phyloP scores from a whole-genome alignment of 92 coral and sea anemone species.

The Parazoanthus swiftii region DNA sequence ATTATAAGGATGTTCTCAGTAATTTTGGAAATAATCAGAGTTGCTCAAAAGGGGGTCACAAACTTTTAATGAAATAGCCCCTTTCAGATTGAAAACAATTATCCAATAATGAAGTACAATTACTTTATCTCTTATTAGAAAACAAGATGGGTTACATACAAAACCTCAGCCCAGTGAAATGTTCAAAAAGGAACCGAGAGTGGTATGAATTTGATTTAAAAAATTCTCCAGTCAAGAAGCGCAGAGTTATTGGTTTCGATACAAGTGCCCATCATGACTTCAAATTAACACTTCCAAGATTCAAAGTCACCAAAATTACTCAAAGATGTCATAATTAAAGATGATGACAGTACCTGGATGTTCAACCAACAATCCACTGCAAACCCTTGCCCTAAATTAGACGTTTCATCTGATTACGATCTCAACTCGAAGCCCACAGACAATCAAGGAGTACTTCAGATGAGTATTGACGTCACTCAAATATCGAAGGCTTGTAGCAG shows the following conservation, averaged over 20 bases:
- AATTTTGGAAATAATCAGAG: too few species aligned
- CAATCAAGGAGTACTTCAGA: too few species aligned
- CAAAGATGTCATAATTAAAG: constrained; percentile 32
- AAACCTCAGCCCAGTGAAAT: constrained; percentile 46
- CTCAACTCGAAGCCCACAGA: not conserved
- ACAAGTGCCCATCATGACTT: constrained; percentile 1
- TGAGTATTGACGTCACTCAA: too few species aligned
- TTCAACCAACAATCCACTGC: constrained; percentile 47
- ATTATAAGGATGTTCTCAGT: too few species aligned
- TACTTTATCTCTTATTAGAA: not conserved
- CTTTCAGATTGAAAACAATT: not conserved
- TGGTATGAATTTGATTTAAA: constrained; percentile 49
- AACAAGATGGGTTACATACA: constrained; percentile 15
- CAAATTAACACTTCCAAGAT: constrained; percentile 24
- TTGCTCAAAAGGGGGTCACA: too few species aligned
- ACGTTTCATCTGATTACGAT: constrained; percentile 34
- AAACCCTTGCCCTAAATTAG: constrained; percentile 43
- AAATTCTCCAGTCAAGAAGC: constrained; percentile 4
- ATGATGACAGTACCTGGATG: constrained; percentile 29
- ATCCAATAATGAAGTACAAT: too few species aligned
- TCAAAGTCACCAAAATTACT: constrained; percentile 36
- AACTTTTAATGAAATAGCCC: too few species aligned
- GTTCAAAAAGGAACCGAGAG: constrained; percentile 15
- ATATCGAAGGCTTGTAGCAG: too few species aligned
- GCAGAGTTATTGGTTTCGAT: constrained; percentile 39